Evolutionary conservation across 2,888 invertebrate species (phyloP).

Genomic region (Epirrita christyi): DNA sequence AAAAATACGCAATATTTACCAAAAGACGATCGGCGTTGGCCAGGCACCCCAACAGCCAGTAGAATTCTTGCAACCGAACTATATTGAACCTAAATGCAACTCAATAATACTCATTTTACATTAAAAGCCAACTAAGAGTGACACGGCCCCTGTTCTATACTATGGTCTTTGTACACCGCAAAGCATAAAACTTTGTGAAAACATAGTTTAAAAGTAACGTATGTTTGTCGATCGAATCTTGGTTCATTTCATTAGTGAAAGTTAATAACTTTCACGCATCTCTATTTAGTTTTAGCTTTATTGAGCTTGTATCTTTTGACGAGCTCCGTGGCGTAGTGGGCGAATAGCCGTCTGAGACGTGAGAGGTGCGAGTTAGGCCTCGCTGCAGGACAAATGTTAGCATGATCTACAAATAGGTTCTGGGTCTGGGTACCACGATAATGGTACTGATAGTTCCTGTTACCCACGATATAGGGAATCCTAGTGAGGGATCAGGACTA

Average conservation of each 20-base stretch:
- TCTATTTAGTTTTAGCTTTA: conserved; percentile 16
- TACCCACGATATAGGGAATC: too few species aligned
- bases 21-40: background rate
- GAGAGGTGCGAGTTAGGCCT: too few species aligned
- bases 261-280: conserved; percentile 9
- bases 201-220: conserved; percentile 62
- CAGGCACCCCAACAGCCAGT: background rate
- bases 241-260: conserved; percentile 42
- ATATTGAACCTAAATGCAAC: background rate
- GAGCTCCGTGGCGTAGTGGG: too few species aligned
- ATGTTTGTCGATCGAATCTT: conserved; percentile 45
- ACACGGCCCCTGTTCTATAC: conserved; percentile 46
- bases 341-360: too few species aligned
- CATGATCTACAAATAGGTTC: too few species aligned
- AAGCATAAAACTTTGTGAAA: conserved; percentile 66
- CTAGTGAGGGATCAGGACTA: too few species aligned
- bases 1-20: background rate
- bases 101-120: background rate
- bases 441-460: too few species aligned
- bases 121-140: conserved; percentile 2
- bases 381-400: too few species aligned
- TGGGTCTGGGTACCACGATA: too few species aligned
- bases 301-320: background rate
- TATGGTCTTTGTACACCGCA: conserved; percentile 67
- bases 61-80: background rate